Evolutionary conservation across 2,113 vertebrate species (phyloP).

Genomic region (Pedionomus torquatus): DNA sequence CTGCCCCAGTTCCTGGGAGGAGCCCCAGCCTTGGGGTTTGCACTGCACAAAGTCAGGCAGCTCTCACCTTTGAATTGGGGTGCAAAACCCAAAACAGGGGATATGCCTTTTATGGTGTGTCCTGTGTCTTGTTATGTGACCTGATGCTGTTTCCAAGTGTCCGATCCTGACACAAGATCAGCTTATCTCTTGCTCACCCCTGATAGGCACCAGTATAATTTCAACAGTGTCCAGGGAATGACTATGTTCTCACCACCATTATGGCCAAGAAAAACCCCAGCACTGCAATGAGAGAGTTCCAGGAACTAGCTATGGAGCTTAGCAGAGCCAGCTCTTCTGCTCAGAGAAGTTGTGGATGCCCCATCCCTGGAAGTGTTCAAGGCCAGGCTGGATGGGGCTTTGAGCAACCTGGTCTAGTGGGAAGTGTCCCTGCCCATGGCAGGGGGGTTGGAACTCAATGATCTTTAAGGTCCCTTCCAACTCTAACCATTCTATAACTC

Average conservation of each 20-base stretch:
- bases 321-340: neutral
- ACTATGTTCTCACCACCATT: neutral
- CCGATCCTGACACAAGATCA: neutral
- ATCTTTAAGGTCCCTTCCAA: too few relatives aligned
- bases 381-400: too few relatives aligned
- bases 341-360: too few relatives aligned
- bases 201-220: neutral
- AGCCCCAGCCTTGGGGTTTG: neutral
- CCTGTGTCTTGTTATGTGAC: neutral
- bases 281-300: neutral
- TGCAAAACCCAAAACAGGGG: accelerated
- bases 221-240: neutral
- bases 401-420: too few relatives aligned
- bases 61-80: neutral
- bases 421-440: too few relatives aligned
- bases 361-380: too few relatives aligned
- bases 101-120: neutral
- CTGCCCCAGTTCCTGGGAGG: neutral
- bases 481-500: too few relatives aligned
- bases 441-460: too few relatives aligned
- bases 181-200: neutral
- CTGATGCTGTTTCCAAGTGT: neutral
- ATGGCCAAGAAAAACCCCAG: neutral
- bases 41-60: neutral
- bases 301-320: neutral